Conservation (phyloP, 2,113 vertebrate genomes). For the Scophthalmus maximus region DNA sequence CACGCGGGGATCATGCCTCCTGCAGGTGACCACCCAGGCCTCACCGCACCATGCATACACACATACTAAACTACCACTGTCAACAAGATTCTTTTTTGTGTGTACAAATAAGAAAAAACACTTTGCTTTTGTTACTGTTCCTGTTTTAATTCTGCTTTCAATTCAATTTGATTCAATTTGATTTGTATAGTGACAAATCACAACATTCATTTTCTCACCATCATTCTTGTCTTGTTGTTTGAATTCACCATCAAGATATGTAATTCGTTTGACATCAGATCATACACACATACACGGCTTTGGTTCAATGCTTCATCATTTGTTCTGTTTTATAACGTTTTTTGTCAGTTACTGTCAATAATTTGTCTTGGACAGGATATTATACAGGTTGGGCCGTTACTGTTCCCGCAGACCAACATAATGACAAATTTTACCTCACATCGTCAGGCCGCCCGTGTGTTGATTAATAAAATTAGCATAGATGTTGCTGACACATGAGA, state of each 20-base stretch:
- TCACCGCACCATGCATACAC: slow-evolving; percentile 15
- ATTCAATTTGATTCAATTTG: too few species aligned
- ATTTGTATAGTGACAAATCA: too few species aligned
- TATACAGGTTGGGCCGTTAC: neutral
- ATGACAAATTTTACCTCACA: slow-evolving; percentile 49
- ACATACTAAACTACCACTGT: neutral
- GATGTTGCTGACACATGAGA: slow-evolving; percentile 61
- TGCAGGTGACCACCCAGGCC: slow-evolving; percentile 88
- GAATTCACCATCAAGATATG: too few species aligned
- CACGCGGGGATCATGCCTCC: slow-evolving; percentile 97
- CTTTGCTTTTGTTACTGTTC: too few species aligned
- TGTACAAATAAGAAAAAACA: too few species aligned
- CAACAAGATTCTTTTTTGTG: neutral
- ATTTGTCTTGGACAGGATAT: neutral
- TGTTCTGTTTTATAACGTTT: neutral
- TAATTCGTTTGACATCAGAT: too few species aligned
- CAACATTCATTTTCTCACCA: too few species aligned
- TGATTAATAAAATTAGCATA: slow-evolving; percentile 75
- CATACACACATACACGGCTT: too few species aligned
- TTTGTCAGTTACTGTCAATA: neutral
- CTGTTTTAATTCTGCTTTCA: too few species aligned
- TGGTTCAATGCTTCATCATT: neutral
- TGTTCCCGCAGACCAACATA: slow-evolving; percentile 27
- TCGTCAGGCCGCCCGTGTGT: slow-evolving; percentile 61
- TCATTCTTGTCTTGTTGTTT: too few species aligned